These are phyloP conservation scores for Amaurobius ferox DNA, from an alignment of 2,888 invertebrate species.

Conservation along the genomic window DNA sequence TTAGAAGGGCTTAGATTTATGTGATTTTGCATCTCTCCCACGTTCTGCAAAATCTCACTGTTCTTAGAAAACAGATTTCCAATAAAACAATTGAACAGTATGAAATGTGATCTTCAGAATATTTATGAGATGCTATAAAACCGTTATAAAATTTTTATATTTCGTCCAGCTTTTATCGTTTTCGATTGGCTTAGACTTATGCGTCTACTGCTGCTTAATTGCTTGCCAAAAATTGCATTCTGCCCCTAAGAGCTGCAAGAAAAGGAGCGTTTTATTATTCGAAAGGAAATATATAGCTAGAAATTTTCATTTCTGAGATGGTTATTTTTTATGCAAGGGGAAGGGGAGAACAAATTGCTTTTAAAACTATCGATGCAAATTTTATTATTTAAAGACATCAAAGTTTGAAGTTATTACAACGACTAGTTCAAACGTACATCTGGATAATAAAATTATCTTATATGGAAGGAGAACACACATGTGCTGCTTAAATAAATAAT, in stretches of 20 bases:
- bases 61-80: constrained; percentile 1
- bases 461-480: no score
- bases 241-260: background rate
- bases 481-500: no score
- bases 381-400: constrained; percentile 33
- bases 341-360: background rate
- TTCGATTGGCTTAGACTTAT: background rate
- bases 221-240: background rate
- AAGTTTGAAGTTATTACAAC: background rate
- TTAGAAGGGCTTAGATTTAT: no score
- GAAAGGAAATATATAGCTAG: no score
- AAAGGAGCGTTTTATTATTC: no score
- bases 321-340: no score
- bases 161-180: background rate
- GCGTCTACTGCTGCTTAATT: constrained; percentile 15
- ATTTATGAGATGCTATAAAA: constrained; percentile 55
- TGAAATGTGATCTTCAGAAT: constrained; percentile 32
- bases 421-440: background rate
- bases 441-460: background rate
- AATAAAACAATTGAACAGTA: background rate
- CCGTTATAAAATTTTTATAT: constrained; percentile 18
- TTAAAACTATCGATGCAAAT: background rate
- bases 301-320: no score
- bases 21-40: background rate
- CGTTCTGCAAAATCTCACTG: constrained; percentile 8